A percentile compares a stretch with the other conserved stretches of the same genome.
phyloP scores from a whole-genome alignment of 1,140 invertebrate genomes.

The Holcopasites calliopsidis region DNA sequence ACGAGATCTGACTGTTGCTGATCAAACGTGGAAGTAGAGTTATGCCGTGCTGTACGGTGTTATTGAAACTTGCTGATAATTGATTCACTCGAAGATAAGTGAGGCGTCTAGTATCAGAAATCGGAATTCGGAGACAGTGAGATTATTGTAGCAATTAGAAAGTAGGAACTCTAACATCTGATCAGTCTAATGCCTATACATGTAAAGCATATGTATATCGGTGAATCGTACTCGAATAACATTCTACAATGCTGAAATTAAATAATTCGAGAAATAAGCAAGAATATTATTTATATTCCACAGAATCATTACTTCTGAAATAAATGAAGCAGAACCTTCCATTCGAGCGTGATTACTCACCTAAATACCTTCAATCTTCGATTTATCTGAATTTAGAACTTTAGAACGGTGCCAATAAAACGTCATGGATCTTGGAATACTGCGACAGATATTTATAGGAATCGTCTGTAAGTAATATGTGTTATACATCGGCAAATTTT shows the following conservation, averaged over 20 bases:
- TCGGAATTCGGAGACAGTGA: no score
- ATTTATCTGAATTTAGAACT: neutral
- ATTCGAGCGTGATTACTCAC: neutral
- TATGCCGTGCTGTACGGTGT: no score
- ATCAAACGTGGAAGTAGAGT: neutral
- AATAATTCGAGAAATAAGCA: neutral
- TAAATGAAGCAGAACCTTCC: neutral
- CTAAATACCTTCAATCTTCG: neutral
- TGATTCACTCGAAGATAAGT: neutral
- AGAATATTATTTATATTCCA: neutral
- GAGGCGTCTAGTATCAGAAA: no score
- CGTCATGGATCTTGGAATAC: conserved; percentile 67
- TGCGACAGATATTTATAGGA: conserved; percentile 71
- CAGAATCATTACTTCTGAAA: neutral
- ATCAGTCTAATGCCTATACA: no score
- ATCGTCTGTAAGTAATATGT: conserved; percentile 73
- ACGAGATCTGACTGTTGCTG: neutral
- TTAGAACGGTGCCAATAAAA: neutral
- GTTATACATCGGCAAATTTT: neutral
- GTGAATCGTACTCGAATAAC: no score
- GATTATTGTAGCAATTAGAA: no score
- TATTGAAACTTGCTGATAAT: neutral
- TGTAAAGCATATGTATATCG: no score
- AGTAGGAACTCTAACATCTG: no score
- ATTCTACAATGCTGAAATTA: neutral